These are phyloP conservation scores for Apeira syringaria DNA, from an alignment of 2,888 invertebrate species.

Conservation along the genomic window DNA sequence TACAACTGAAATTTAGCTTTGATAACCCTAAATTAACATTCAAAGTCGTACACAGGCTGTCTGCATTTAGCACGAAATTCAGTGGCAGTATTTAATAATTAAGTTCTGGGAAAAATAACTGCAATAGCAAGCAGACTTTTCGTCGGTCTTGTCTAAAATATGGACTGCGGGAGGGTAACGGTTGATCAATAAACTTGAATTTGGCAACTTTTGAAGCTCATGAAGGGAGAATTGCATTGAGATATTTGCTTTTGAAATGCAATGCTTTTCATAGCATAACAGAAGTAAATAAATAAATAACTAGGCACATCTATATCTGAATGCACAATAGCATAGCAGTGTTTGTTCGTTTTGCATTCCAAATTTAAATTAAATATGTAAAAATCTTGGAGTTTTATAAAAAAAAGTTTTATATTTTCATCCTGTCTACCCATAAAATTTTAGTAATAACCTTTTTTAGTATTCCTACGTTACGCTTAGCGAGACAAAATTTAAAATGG, in stretches of 20 bases:
- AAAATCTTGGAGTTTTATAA: too few species aligned
- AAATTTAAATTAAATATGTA: too few species aligned
- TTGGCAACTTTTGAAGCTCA: conserved; percentile 17
- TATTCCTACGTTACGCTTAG: too few species aligned
- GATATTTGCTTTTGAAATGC: conserved; percentile 9
- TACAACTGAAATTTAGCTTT: conserved; percentile 21
- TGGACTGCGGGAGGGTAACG: conserved; percentile 18
- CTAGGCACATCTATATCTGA: too few species aligned
- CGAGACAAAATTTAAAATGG: too few species aligned
- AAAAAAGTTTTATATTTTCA: too few species aligned
- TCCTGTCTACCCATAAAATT: too few species aligned
- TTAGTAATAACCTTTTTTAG: too few species aligned
- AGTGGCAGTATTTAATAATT: conserved; percentile 62
- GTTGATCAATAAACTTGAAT: conserved; percentile 15
- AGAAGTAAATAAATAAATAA: too few species aligned
- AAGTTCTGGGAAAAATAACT: conserved; percentile 57
- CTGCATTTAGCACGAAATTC: conserved; percentile 73
- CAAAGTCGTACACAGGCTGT: conserved; percentile 39
- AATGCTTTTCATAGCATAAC: too few species aligned
- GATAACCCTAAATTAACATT: conserved; percentile 35
- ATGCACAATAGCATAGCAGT: too few species aligned
- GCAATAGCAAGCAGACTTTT: conserved; percentile 50
- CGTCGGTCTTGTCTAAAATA: conserved; percentile 39
- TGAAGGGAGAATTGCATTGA: conserved; percentile 5
- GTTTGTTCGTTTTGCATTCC: too few species aligned